Percentiles rank a stretch among this genome's conserved stretches.
These are phyloP conservation scores for Ophthalmotilapia sp. DNA, from an alignment of 2,113 vertebrate genomes.

Conservation along the genomic window DNA sequence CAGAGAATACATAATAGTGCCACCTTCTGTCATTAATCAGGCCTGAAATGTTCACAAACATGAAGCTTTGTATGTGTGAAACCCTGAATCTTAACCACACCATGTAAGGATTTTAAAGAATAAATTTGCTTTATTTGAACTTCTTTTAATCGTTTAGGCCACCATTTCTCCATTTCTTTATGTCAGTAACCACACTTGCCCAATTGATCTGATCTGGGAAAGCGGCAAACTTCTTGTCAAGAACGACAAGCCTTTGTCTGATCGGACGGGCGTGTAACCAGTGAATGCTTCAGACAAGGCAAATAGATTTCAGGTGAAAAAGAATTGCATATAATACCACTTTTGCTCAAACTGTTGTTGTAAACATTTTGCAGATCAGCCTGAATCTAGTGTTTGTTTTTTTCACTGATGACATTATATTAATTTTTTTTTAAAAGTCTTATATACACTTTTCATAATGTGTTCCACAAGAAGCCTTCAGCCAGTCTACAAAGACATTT, in stretches of 20 bases:
- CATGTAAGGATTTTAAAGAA: background rate
- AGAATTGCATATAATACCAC: background rate
- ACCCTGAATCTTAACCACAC: background rate
- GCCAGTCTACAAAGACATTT: background rate
- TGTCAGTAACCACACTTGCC: background rate
- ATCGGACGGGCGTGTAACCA: background rate
- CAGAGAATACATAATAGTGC: background rate
- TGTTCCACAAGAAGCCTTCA: background rate
- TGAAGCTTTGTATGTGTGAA: slow-evolving; percentile 3
- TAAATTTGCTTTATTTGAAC: background rate
- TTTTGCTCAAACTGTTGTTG: background rate
- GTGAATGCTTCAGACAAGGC: background rate
- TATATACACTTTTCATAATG: background rate
- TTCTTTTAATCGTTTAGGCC: background rate
- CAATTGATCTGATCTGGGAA: background rate
- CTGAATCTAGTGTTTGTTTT: background rate
- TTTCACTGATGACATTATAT: background rate
- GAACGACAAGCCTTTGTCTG: background rate
- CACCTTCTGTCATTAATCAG: slow-evolving; percentile 28
- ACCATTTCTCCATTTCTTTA: background rate
- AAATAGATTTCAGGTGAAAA: background rate
- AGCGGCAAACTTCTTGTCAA: background rate
- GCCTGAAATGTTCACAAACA: slow-evolving; percentile 15
- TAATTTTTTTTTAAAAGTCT: background rate
- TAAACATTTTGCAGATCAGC: background rate